Percentiles rank a stretch among this genome's conserved stretches.
Conservation (phyloP, 2,888 invertebrate genomes). For the Apamea crenata region DNA sequence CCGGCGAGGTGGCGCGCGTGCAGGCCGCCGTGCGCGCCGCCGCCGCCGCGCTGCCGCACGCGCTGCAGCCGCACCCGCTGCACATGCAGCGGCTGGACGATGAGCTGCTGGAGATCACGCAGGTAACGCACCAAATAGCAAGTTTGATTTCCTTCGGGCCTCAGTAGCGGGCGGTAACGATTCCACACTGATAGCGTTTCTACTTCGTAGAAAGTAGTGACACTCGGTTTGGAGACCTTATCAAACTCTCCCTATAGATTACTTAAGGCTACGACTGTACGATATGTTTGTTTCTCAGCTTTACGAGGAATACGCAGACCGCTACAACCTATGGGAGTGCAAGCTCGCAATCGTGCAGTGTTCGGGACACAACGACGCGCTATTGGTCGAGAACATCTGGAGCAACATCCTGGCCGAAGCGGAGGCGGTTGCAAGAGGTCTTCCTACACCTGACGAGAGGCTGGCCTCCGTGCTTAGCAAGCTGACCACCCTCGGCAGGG, state of each 20-base stretch:
- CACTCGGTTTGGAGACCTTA: background rate
- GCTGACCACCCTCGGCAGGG: constrained; percentile 93
- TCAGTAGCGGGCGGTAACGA: background rate
- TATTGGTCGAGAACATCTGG: constrained; percentile 97
- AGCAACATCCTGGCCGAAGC: constrained; percentile 94
- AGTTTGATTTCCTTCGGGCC: no score
- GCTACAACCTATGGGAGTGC: constrained; percentile 97
- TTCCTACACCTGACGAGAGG: constrained; percentile 89
- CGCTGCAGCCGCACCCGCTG: constrained; percentile 91
- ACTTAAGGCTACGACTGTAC: background rate
- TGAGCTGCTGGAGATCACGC: constrained; percentile 96
- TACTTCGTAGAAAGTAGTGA: background rate
- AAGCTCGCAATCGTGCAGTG: constrained; percentile 98
- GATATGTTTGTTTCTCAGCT: constrained; percentile 86
- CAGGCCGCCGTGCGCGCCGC: constrained; percentile 92
- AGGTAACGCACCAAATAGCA: constrained; percentile 85
- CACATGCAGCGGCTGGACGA: constrained; percentile 94
- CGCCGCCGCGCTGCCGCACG: constrained; percentile 81
- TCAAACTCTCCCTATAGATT: background rate
- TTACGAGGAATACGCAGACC: constrained; percentile 97
- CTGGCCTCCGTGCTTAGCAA: constrained; percentile 93
- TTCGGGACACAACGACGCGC: constrained; percentile 97
- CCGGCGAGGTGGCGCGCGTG: constrained; percentile 96
- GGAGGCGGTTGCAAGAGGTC: constrained; percentile 83
- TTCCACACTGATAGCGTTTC: background rate